Conservation (phyloP, 30 jellyfish, hydroid and myxozoan species). For the Catostylus mosaicus region DNA sequence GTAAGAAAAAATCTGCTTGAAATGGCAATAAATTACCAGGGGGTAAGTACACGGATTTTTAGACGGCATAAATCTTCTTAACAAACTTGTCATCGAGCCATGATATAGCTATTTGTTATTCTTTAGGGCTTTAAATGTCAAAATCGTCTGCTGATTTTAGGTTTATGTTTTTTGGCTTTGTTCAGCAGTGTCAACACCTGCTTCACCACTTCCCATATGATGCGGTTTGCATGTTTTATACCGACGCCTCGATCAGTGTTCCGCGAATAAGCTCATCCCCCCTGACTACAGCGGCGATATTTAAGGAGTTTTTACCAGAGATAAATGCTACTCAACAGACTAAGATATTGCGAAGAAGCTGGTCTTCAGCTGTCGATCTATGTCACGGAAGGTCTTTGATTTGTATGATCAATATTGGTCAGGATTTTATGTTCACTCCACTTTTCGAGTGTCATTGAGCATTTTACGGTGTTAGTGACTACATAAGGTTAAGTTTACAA, state of each 20-base stretch:
- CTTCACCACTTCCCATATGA: conserved; percentile 65
- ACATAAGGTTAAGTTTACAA: conserved; percentile 23
- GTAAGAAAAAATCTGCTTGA: background rate
- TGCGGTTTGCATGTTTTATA: conserved; percentile 47
- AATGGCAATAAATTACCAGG: conserved; percentile 8
- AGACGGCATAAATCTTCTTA: conserved; percentile 29
- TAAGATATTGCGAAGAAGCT: conserved; percentile 45
- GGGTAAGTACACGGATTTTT: conserved; percentile 13
- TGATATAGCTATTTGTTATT: conserved; percentile 44
- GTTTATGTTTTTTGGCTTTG: conserved; percentile 54
- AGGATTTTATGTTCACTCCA: conserved; percentile 2
- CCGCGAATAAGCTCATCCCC: conserved; percentile 41
- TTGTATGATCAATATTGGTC: conserved; percentile 30
- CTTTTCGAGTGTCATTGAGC: conserved; percentile 10
- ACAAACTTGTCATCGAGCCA: conserved; percentile 11
- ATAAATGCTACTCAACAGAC: conserved; percentile 57
- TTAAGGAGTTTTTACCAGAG: conserved; percentile 62
- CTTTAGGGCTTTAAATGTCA: conserved; percentile 63
- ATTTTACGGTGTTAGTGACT: conserved; percentile 4
- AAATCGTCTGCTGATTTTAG: conserved; percentile 59
- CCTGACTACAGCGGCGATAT: conserved; percentile 60
- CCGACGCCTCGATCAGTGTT: conserved; percentile 61
- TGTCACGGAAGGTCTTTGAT: conserved; percentile 66
- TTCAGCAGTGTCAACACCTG: conserved; percentile 59
- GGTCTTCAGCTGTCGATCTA: conserved; percentile 49